Percentiles rank a stretch among this genome's conserved stretches.
These are phyloP conservation scores for Ophion ellenae DNA, from an alignment of 2,888 invertebrate genomes.

Conservation along the genomic window DNA sequence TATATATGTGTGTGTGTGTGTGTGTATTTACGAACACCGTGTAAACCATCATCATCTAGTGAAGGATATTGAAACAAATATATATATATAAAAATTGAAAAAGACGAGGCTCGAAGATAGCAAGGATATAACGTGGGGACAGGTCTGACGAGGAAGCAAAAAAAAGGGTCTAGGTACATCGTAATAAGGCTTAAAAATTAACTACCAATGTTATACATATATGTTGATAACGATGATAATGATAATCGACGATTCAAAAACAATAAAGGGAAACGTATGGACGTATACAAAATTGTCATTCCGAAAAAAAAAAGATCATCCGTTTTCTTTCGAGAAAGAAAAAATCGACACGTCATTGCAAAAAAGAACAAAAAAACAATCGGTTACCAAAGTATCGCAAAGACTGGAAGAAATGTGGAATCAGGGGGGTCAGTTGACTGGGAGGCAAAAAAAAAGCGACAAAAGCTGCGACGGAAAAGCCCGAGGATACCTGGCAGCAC, in stretches of 20 bases:
- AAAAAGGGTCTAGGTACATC: slow-evolving; percentile 73
- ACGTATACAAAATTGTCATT: slow-evolving; percentile 28
- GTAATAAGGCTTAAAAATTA: slow-evolving; percentile 78
- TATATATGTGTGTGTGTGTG: slow-evolving; percentile 11
- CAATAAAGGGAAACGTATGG: slow-evolving; percentile 65
- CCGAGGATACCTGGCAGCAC: slow-evolving; percentile 42
- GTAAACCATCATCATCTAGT: slow-evolving; percentile 57
- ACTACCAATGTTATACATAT: slow-evolving; percentile 80
- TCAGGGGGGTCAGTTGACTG: neutral
- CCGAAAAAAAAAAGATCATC: neutral
- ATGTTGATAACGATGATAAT: slow-evolving; percentile 80
- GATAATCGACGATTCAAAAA: slow-evolving; percentile 68
- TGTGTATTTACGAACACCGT: slow-evolving; percentile 61
- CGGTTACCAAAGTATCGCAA: neutral
- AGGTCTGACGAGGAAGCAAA: slow-evolving; percentile 58
- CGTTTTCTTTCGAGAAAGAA: neutral
- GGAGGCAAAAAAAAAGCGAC: slow-evolving; percentile 16
- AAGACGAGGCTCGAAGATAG: slow-evolving; percentile 3
- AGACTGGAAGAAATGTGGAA: slow-evolving; percentile 23
- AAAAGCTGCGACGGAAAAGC: slow-evolving; percentile 14
- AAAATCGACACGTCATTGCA: neutral
- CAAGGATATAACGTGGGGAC: slow-evolving; percentile 40
- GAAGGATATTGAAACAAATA: slow-evolving; percentile 32
- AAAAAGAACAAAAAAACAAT: slow-evolving; percentile 33
- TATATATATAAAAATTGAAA: slow-evolving; percentile 2